phyloP scores from a whole-genome alignment of 35 echinoderm and acorn worm genomes.

The Eucidaris tribuloides region DNA sequence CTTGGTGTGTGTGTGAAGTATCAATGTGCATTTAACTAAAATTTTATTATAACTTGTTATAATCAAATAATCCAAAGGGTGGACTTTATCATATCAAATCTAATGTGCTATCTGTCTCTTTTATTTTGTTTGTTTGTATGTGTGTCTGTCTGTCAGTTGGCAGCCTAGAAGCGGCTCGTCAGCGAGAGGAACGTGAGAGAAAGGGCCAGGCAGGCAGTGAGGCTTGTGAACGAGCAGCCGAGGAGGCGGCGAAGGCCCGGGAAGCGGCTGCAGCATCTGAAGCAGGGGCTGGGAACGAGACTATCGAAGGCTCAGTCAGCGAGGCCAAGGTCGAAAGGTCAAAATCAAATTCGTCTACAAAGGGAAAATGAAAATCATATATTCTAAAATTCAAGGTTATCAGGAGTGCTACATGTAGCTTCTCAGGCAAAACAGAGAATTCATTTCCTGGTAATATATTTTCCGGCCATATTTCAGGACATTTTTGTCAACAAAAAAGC shows the following conservation, averaged over 20 bases:
- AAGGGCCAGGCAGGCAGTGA: conserved; percentile 15
- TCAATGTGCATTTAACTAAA: no score
- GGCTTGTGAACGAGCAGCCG: conserved; percentile 16
- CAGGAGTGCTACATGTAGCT: neutral
- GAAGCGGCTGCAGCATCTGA: conserved; percentile 12
- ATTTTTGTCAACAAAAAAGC: neutral
- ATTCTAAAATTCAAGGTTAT: neutral
- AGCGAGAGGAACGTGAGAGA: conserved; percentile 37
- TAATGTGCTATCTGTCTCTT: no score
- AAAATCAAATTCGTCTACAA: conserved; percentile 45
- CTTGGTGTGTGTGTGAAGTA: no score
- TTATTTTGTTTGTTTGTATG: no score
- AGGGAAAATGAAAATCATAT: conserved; percentile 22
- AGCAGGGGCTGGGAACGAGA: neutral
- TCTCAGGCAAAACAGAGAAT: neutral
- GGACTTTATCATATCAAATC: no score
- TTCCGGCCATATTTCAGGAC: neutral
- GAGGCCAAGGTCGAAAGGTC: conserved; percentile 34
- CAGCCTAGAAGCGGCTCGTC: neutral
- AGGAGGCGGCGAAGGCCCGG: conserved; percentile 4
- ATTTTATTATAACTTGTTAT: no score
- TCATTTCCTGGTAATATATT: neutral
- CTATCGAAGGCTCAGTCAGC: neutral
- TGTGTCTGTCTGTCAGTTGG: no score
- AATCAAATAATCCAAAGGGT: no score